A percentile compares a stretch with the other conserved stretches of the same genome.
phyloP scores from a whole-genome alignment of 2,797 vertebrate genomes.

The Labeo calbasu region DNA sequence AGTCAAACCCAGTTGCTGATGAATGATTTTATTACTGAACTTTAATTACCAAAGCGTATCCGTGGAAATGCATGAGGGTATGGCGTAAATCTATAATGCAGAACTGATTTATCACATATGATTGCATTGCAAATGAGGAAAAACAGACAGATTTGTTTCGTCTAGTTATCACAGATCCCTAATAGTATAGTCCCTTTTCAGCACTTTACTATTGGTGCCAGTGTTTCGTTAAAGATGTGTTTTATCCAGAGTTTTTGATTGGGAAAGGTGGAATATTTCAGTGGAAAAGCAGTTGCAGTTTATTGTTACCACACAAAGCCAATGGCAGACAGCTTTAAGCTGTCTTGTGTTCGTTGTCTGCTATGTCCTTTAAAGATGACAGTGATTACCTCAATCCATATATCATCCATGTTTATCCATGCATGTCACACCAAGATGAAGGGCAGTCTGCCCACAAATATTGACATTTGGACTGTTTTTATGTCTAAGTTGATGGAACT shows the following conservation, averaged over 20 bases:
- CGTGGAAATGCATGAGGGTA: not conserved
- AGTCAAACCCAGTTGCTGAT: slow-evolving; percentile 25
- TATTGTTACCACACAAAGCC: not conserved
- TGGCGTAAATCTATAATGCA: slow-evolving; percentile 31
- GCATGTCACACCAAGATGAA: slow-evolving; percentile 28
- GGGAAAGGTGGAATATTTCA: not conserved
- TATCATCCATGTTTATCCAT: slow-evolving; percentile 5
- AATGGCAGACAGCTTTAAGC: not conserved
- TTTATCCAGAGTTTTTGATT: not conserved
- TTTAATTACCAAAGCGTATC: slow-evolving; percentile 29
- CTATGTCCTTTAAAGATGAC: slow-evolving; percentile 23
- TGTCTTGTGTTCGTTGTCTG: not conserved
- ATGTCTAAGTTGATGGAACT: slow-evolving; percentile 33
- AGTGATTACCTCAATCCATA: not conserved
- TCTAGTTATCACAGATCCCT: slow-evolving; percentile 22
- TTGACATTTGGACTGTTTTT: slow-evolving; percentile 39
- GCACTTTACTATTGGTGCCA: not conserved
- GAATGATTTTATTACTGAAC: slow-evolving; percentile 19
- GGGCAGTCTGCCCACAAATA: slow-evolving; percentile 26
- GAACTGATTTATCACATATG: not conserved
- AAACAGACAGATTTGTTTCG: not conserved
- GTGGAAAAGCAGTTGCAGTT: not conserved
- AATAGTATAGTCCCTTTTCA: not conserved
- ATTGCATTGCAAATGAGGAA: slow-evolving; percentile 13
- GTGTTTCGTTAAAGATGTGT: not conserved